phyloP scores from a whole-genome alignment of 1,140 invertebrate genomes.

The Microplitis mediator region DNA sequence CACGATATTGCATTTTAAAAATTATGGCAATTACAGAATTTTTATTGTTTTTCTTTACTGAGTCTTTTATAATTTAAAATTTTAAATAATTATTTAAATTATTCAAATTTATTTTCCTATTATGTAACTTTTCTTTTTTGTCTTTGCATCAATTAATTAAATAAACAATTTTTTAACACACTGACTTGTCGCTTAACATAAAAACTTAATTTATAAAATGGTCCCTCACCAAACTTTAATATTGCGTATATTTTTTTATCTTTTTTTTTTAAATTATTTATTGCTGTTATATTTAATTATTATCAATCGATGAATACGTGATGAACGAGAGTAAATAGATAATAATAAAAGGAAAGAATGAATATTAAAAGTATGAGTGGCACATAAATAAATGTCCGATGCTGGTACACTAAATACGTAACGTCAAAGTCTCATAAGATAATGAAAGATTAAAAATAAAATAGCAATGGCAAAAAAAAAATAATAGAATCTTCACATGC shows the following conservation, averaged over 20 bases:
- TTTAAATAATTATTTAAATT: too few species aligned
- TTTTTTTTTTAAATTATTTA: too few species aligned
- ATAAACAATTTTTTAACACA: not conserved
- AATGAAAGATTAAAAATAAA: constrained; percentile 3
- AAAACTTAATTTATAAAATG: constrained; percentile 40
- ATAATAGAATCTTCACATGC: constrained; percentile 12
- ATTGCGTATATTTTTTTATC: not conserved
- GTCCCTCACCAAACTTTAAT: constrained; percentile 42
- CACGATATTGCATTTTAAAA: too few species aligned
- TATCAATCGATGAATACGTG: not conserved
- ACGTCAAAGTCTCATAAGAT: not conserved
- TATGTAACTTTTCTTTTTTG: constrained; percentile 3
- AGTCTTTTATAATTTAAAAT: too few species aligned
- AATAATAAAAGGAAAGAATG: not conserved
- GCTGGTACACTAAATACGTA: not conserved
- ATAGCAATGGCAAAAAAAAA: not conserved
- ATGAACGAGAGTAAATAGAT: not conserved
- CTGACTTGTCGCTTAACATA: constrained; percentile 33
- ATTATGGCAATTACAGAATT: too few species aligned
- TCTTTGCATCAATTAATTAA: not conserved
- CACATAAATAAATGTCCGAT: not conserved
- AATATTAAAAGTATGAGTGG: constrained; percentile 3
- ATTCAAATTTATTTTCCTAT: not conserved
- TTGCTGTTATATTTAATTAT: constrained; percentile 1
- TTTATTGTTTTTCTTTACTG: too few species aligned